A percentile compares a stretch with the other conserved stretches of the same genome.
phyloP scores from a whole-genome alignment of 2,888 invertebrate species.

The Fabriciana adippe region DNA sequence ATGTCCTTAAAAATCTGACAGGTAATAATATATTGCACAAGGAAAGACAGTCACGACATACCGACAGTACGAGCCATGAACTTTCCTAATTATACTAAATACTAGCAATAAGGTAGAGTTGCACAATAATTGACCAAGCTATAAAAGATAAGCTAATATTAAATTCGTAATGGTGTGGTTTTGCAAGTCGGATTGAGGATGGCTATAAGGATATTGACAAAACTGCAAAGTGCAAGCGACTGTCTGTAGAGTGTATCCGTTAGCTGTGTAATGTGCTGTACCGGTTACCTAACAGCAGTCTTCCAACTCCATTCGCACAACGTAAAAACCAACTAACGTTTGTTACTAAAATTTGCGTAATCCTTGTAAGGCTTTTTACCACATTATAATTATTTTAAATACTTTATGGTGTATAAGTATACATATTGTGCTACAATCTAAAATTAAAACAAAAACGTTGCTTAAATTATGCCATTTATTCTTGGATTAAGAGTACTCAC shows the following conservation, averaged over 20 bases:
- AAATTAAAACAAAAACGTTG: too few species aligned
- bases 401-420: too few species aligned
- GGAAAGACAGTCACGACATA: too few species aligned
- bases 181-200: slow-evolving; percentile 53
- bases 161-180: slow-evolving; percentile 26
- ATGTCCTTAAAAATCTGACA: too few species aligned
- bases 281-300: slow-evolving; percentile 26
- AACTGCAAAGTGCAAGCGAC: slow-evolving; percentile 34
- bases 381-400: too few species aligned
- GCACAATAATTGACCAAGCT: slow-evolving; percentile 19
- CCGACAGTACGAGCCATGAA: slow-evolving; percentile 9
- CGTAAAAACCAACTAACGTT: slow-evolving; percentile 9
- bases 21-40: too few species aligned
- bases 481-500: too few species aligned
- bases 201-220: slow-evolving; percentile 55
- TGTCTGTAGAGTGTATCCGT: slow-evolving; percentile 26
- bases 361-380: background rate
- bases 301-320: slow-evolving; percentile 4
- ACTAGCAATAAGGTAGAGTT: slow-evolving; percentile 14
- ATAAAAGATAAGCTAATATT: slow-evolving; percentile 16
- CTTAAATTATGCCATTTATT: too few species aligned
- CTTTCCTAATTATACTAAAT: slow-evolving; percentile 19
- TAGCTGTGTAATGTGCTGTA: slow-evolving; percentile 25
- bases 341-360: slow-evolving; percentile 5
- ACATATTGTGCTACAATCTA: too few species aligned